Evolutionary conservation across 2,113 vertebrate genomes (phyloP).

Genomic region (Heterotilapia buettikoferi): DNA sequence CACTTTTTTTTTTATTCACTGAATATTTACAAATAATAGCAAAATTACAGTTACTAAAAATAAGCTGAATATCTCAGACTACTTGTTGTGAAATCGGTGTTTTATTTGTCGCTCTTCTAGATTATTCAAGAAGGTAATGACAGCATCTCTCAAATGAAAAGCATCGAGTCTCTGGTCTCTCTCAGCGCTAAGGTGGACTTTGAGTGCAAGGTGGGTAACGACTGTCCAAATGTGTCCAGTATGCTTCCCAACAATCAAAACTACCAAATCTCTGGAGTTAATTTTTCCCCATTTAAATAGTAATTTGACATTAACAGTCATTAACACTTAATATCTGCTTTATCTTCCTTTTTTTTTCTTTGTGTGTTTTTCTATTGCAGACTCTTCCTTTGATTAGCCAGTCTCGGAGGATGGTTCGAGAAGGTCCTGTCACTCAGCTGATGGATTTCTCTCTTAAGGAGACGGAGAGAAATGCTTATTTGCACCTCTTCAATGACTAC

Average conservation of each 20-base stretch:
- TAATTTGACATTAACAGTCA: not conserved
- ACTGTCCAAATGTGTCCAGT: not conserved
- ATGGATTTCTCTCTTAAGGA: slow-evolving; percentile 83
- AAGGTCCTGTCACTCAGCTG: slow-evolving; percentile 77
- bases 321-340: not conserved
- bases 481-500: slow-evolving; percentile 95
- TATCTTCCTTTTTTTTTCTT: not conserved
- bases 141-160: slow-evolving; percentile 92
- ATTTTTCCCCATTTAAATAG: not conserved
- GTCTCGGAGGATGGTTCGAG: slow-evolving; percentile 86
- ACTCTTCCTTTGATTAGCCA: slow-evolving; percentile 94
- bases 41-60: not conserved
- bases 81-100: fast-evolving
- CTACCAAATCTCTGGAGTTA: not conserved
- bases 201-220: slow-evolving; percentile 84
- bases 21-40: not conserved
- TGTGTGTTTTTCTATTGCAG: slow-evolving; percentile 53
- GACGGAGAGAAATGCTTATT: slow-evolving; percentile 78
- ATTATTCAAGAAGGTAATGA: slow-evolving; percentile 92
- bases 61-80: not conserved
- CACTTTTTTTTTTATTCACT: not conserved
- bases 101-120: slow-evolving; percentile 53
- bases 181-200: slow-evolving; percentile 94
- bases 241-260: not conserved
- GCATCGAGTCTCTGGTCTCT: slow-evolving; percentile 88